A percentile compares a stretch with the other conserved stretches of the same genome.
These are phyloP conservation scores for Engraulis encrasicolus DNA, from an alignment of 2,113 vertebrate species.

Conservation along the genomic window DNA sequence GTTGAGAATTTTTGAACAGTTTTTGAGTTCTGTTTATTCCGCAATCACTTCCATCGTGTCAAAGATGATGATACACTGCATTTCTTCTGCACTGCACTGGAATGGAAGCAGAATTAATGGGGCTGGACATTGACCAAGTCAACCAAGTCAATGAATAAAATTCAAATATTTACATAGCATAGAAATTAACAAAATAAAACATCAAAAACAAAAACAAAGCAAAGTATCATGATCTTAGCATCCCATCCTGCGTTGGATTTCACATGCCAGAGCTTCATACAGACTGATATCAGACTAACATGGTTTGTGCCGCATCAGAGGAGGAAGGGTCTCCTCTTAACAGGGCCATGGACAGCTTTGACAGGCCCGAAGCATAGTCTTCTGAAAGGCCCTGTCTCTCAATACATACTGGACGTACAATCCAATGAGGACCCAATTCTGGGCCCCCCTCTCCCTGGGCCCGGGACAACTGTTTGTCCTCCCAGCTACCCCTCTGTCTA, in stretches of 20 bases:
- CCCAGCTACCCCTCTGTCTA: too few species aligned
- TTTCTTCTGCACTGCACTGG: neutral
- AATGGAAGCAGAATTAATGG: neutral
- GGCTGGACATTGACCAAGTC: neutral
- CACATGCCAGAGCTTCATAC: constrained; percentile 21
- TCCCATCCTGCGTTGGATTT: constrained; percentile 34
- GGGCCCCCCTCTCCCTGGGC: too few species aligned
- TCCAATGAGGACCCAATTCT: too few species aligned
- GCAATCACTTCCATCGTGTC: neutral
- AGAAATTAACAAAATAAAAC: too few species aligned
- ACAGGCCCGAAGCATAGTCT: too few species aligned
- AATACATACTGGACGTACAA: too few species aligned
- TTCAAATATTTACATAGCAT: neutral
- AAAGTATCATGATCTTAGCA: neutral
- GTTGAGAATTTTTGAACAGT: neutral
- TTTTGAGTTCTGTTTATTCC: neutral
- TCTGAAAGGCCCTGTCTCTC: too few species aligned
- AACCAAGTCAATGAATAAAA: too few species aligned
- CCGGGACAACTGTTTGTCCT: too few species aligned
- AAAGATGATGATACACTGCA: neutral
- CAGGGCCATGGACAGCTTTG: too few species aligned
- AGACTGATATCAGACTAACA: constrained; percentile 22
- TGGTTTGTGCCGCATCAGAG: neutral
- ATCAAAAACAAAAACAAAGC: constrained; percentile 12
- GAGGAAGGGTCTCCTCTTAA: constrained; percentile 11